Conservation (phyloP, 2,888 invertebrate genomes). For the Plebejus argus region DNA sequence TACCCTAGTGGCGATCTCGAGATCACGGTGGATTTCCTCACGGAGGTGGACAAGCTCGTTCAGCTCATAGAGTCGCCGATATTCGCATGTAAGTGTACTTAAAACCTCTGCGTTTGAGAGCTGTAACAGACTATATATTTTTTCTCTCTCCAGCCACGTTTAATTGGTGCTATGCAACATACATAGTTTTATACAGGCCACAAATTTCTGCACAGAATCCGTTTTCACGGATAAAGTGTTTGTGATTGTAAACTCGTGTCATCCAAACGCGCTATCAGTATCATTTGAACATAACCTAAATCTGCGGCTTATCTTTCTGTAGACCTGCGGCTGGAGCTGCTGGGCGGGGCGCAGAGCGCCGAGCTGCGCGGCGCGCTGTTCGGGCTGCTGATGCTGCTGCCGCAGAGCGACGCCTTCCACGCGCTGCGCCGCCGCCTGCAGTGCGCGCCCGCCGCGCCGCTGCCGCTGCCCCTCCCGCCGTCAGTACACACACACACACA, state of each 20-base stretch:
- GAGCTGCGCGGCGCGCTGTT: conserved; percentile 93
- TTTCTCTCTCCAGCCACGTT: too few relatives aligned
- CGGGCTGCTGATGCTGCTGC: conserved; percentile 97
- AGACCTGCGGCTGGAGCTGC: conserved; percentile 96
- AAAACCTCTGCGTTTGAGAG: background rate
- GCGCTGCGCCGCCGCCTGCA: conserved; percentile 88
- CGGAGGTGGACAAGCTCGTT: conserved; percentile 97
- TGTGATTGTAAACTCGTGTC: too few relatives aligned
- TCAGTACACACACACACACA: background rate
- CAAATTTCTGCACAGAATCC: too few relatives aligned
- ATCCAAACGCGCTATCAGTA: too few relatives aligned
- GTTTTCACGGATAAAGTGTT: too few relatives aligned
- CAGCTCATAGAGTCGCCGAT: conserved; percentile 99
- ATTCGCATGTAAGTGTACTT: conserved; percentile 92
- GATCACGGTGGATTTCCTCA: conserved; percentile 96
- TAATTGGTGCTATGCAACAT: too few relatives aligned
- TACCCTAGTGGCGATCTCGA: conserved; percentile 91
- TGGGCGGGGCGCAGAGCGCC: conserved; percentile 86
- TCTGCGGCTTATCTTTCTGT: background rate
- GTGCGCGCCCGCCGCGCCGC: conserved; percentile 53
- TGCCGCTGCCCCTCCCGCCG: conserved; percentile 19
- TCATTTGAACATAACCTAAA: background rate
- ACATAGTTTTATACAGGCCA: too few relatives aligned
- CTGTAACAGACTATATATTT: background rate
- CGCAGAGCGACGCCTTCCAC: conserved; percentile 98